A percentile compares a stretch with the other conserved stretches of the same genome.
Conservation (phyloP, 2,888 invertebrate genomes). For the Drosophila paramelanica region DNA sequence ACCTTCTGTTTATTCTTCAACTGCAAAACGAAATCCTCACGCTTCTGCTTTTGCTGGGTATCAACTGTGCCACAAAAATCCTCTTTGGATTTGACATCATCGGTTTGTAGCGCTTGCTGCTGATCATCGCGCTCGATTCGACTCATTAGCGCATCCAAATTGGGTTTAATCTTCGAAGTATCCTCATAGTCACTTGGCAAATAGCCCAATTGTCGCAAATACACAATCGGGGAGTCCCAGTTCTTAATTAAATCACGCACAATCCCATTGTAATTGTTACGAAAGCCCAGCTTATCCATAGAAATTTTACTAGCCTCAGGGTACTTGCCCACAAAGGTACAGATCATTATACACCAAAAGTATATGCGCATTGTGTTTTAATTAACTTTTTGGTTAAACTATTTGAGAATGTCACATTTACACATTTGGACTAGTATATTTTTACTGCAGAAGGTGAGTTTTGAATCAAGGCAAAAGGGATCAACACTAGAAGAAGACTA, state of each 20-base stretch:
- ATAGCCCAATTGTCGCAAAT: slow-evolving; percentile 51
- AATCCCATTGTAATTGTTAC: slow-evolving; percentile 44
- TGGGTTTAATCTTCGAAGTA: slow-evolving; percentile 60
- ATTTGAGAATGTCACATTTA: background rate
- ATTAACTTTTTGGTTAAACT: background rate
- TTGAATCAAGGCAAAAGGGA: slow-evolving; percentile 11
- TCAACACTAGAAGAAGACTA: background rate
- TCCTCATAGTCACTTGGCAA: slow-evolving; percentile 59
- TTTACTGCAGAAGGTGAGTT: slow-evolving; percentile 15
- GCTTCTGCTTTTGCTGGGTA: background rate
- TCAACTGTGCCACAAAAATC: background rate
- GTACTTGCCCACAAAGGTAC: background rate
- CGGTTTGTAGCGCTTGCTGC: background rate
- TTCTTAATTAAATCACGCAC: slow-evolving; percentile 56
- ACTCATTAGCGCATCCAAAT: slow-evolving; percentile 54
- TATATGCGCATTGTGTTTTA: slow-evolving; percentile 32
- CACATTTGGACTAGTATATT: background rate
- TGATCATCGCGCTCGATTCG: slow-evolving; percentile 44
- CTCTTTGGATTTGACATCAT: background rate
- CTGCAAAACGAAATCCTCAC: background rate
- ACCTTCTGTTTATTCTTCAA: background rate
- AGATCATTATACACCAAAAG: slow-evolving; percentile 29
- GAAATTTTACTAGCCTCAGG: slow-evolving; percentile 9
- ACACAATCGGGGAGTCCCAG: slow-evolving; percentile 66
- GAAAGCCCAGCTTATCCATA: slow-evolving; percentile 34